Evolutionary conservation across 2,113 vertebrate genomes (phyloP).

Genomic region (Butorides virescens): DNA sequence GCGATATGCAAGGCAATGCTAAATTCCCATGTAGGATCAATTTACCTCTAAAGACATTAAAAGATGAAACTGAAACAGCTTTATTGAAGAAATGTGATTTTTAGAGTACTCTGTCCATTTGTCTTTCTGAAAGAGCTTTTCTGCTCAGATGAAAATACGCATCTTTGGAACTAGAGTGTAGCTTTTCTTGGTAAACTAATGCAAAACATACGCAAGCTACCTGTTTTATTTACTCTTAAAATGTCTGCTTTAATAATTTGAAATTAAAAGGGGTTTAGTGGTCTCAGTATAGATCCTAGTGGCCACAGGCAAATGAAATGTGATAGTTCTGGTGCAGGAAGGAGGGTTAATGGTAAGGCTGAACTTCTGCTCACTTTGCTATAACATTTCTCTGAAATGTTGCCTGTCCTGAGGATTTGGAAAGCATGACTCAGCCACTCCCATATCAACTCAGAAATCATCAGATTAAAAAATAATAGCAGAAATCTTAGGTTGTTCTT

Average conservation of each 20-base stretch:
- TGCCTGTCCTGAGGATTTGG: background rate
- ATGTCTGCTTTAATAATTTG: background rate
- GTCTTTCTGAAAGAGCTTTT: background rate
- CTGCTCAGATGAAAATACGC: background rate
- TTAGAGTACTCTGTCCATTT: background rate
- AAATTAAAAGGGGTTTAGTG: background rate
- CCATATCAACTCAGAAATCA: background rate
- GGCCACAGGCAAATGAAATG: background rate
- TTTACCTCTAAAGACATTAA: background rate
- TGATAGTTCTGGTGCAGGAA: background rate
- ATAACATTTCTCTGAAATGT: background rate
- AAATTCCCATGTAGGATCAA: background rate
- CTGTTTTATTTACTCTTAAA: background rate
- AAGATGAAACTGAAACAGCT: background rate
- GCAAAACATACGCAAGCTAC: background rate
- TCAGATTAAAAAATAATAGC: background rate
- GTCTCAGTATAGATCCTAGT: background rate
- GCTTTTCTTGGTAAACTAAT: background rate
- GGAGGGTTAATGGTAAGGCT: background rate
- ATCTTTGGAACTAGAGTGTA: background rate
- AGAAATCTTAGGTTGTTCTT: background rate
- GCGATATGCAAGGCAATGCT: background rate
- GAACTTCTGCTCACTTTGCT: background rate
- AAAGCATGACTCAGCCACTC: background rate
- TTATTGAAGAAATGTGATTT: background rate